Base-by-base conservation (phyloP, 2,888 invertebrate genomes). In the Ditula angustiorana region DNA sequence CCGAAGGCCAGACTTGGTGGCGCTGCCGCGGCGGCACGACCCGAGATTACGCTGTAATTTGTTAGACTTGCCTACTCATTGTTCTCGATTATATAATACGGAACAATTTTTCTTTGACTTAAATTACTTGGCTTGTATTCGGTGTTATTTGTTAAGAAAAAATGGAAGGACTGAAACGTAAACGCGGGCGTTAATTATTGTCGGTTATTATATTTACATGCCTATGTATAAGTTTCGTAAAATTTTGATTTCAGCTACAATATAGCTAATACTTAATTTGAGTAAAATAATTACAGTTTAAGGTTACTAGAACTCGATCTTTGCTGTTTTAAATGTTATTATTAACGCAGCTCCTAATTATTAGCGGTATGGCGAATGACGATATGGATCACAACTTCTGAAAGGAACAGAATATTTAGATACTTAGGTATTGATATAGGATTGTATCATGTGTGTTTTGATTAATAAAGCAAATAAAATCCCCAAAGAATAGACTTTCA, bases 1-100 rank as follows among this genome's bases (percentile, higher is more conserved):
- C 75, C 78, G 73, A 80, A 83, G 81, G 81, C 85, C 81, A 88
- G 88, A 88, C 88, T 76, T 72, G 63, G 67, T 72, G 88, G 87
- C 88, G 88, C 86, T 85, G 71, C 73, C 74, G 69, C 76, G 73
- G 71, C 78, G 77, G 74, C 78, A 71, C 74, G 74, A 75, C 78
- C 71, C 79, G 73, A 81, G 81, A 87, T 85, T 83, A 86, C 80
- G 72, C 81, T 80, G 79, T 83, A 84, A 84, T 86, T 86, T 83
- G 80, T 77, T 63, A 75, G 78, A 76, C 74, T 81, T 64, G 64
- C 59, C 64, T 85, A 87, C 85, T 75, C 76, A 72, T 77, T 80
- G 82, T 87, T 87, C 85, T 87, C 86, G 86, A 87, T 64, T 59
- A 59, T 53, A 57, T 44, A 57, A 57, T 52, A 33, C 57, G 10